These are phyloP conservation scores for Panthera tigris DNA, from an alignment of 2,113 vertebrate genomes.

Conservation along the genomic window DNA sequence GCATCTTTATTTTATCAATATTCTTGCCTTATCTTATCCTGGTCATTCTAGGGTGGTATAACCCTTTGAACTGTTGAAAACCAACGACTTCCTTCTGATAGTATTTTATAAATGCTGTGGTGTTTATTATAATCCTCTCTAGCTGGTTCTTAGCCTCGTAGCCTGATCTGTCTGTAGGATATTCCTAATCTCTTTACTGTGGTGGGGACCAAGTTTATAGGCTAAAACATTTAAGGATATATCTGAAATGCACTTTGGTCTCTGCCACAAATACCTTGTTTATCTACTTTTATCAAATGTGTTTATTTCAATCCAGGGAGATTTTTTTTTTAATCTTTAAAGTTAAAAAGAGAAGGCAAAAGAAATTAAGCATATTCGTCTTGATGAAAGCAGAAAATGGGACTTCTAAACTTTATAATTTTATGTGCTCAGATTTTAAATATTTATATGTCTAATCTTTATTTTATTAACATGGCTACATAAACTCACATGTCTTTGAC, in stretches of 20 bases:
- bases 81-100: conserved; percentile 77
- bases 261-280: conserved; percentile 85
- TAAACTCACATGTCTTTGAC: not conserved
- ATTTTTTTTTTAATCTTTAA: conserved; percentile 74
- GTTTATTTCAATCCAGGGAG: conserved; percentile 85
- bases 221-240: conserved; percentile 81
- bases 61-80: conserved; percentile 77
- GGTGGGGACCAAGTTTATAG: conserved; percentile 82
- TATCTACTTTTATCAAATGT: conserved; percentile 91
- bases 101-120: conserved; percentile 82
- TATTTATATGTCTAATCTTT: conserved; percentile 54
- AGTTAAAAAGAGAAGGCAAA: conserved; percentile 77
- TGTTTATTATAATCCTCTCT: conserved; percentile 82
- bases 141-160: conserved; percentile 74
- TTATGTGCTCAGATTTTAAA: conserved; percentile 59
- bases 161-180: conserved; percentile 79
- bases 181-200: conserved; percentile 84
- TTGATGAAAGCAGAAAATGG: conserved; percentile 75
- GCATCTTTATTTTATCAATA: conserved; percentile 57
- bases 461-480: conserved; percentile 46
- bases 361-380: conserved; percentile 80
- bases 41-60: conserved; percentile 78
- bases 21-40: conserved; percentile 56
- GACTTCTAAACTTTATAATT: conserved; percentile 69
- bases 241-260: conserved; percentile 83